Evolutionary conservation across 2,888 invertebrate species (phyloP).

Genomic region (Phlogophora meticulosa): DNA sequence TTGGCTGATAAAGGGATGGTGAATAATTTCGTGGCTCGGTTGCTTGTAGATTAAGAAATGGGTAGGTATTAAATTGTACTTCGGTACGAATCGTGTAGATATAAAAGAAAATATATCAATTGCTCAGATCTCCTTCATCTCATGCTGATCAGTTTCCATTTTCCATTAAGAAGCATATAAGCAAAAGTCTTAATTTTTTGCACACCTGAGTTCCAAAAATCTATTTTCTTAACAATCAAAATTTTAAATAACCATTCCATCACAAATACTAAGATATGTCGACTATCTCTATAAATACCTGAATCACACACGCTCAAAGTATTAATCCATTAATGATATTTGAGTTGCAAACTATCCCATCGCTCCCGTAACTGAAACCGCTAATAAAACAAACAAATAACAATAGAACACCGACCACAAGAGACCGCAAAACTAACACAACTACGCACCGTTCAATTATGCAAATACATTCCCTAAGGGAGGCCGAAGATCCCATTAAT

Average conservation of each 20-base stretch:
- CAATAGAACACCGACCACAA: constrained; percentile 65
- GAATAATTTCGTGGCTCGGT: constrained; percentile 71
- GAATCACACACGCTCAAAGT: neutral
- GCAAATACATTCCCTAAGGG: constrained; percentile 82
- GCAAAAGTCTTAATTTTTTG: too few relatives aligned
- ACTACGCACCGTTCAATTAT: constrained; percentile 80
- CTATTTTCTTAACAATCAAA: neutral
- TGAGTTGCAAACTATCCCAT: constrained; percentile 17
- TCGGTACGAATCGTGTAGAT: too few relatives aligned
- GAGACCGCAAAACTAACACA: constrained; percentile 69
- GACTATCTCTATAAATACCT: too few relatives aligned
- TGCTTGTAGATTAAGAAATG: constrained; percentile 57
- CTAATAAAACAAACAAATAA: constrained; percentile 67
- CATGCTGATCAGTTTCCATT: too few relatives aligned
- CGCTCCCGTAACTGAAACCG: constrained; percentile 50
- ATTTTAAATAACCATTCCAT: too few relatives aligned
- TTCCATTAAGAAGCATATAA: too few relatives aligned
- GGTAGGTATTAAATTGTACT: constrained; percentile 13
- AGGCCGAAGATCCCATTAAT: constrained; percentile 82
- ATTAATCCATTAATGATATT: constrained; percentile 36
- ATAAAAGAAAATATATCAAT: too few relatives aligned
- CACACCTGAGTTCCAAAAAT: neutral
- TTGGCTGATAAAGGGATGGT: constrained; percentile 83
- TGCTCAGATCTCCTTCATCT: too few relatives aligned
- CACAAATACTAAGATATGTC: too few relatives aligned